phyloP scores from a whole-genome alignment of 1,140 invertebrate genomes.

The Sitobion miscanthi region DNA sequence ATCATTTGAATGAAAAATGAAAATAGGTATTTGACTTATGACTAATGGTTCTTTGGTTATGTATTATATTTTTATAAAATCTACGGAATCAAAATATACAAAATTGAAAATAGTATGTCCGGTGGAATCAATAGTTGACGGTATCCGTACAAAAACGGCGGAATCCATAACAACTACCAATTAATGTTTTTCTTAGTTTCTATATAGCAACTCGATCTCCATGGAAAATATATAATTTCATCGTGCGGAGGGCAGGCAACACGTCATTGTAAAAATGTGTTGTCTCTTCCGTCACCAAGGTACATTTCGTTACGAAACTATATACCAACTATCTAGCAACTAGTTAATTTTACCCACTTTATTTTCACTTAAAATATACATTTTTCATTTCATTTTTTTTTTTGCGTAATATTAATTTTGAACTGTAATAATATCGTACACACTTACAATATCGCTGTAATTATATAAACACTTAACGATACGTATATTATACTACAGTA shows the following conservation, averaged over 20 bases:
- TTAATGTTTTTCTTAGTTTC: background rate
- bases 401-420: background rate
- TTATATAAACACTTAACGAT: background rate
- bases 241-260: no score
- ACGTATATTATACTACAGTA: no score
- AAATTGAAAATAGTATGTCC: no score
- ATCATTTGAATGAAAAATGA: no score
- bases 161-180: no score
- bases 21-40: no score
- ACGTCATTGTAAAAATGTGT: background rate
- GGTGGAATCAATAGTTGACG: no score
- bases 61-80: no score
- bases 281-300: background rate
- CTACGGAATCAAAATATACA: no score
- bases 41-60: no score
- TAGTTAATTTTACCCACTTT: background rate
- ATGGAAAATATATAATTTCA: background rate
- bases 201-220: background rate
- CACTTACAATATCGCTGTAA: background rate
- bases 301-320: background rate
- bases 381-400: background rate
- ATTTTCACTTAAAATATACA: background rate
- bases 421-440: background rate
- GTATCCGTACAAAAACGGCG: no score
- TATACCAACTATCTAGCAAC: background rate